Percentiles rank a stretch among this genome's conserved stretches.
phyloP scores from a whole-genome alignment of 2,888 invertebrate genomes.

The Tetramorium bicarinatum region DNA sequence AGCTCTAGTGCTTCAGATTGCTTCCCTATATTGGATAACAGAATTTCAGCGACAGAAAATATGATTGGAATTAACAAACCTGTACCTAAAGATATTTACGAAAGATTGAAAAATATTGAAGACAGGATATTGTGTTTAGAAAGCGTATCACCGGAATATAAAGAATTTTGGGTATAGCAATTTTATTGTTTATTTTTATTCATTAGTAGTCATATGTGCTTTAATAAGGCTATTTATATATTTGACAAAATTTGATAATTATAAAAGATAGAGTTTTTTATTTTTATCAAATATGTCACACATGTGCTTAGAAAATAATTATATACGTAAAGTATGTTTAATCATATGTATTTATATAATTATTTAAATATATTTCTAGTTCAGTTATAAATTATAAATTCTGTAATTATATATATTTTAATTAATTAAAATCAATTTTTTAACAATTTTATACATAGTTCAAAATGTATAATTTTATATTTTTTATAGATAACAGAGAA shows the following conservation, averaged over 20 bases:
- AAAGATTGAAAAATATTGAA: slow-evolving; percentile 91
- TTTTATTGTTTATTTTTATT: slow-evolving; percentile 29
- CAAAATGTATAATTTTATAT: slow-evolving; percentile 1
- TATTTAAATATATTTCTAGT: too few relatives aligned
- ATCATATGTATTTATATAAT: background rate
- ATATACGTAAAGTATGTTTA: background rate
- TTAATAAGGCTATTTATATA: background rate
- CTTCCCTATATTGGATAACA: slow-evolving; percentile 89
- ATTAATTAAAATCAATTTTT: background rate
- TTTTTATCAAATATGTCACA: background rate
- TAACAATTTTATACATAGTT: background rate
- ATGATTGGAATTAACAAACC: slow-evolving; percentile 88
- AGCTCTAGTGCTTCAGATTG: slow-evolving; percentile 78
- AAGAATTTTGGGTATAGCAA: slow-evolving; percentile 89
- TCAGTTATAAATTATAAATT: too few relatives aligned
- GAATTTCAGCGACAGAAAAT: slow-evolving; percentile 89
- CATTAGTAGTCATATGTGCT: background rate
- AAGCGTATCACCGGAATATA: slow-evolving; percentile 93
- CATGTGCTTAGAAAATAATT: background rate
- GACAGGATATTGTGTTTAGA: slow-evolving; percentile 91
- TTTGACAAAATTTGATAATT: slow-evolving; percentile 15
- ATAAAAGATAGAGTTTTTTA: background rate
- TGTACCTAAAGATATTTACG: slow-evolving; percentile 89
- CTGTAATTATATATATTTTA: background rate
- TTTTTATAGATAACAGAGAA: slow-evolving; percentile 69